Base-by-base conservation (phyloP, 2,113 vertebrate genomes). In the Chaenogobius annularis region DNA sequence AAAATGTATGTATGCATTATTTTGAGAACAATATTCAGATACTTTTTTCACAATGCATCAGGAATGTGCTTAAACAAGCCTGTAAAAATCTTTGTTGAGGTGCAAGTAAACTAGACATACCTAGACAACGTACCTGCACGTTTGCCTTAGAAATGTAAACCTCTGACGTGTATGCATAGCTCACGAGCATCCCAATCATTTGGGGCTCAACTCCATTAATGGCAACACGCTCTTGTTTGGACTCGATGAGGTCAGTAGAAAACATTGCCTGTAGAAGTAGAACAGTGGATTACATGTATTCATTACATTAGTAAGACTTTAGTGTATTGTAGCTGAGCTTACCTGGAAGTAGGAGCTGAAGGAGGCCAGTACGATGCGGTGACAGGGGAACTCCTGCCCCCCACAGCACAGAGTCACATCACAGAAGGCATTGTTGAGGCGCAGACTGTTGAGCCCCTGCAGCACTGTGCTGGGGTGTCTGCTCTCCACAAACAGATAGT, bases 341-440 rank as follows among this genome's bases (percentile, higher is more conserved):
- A 94, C 93, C 91, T 94, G 92, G 68, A 95, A 95, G 83, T 95
- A 95, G 7, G 93, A 92, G 90, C 94, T 95, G 65, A 94, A 94
- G 44, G 94, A 94, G 44, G 94, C 94, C 68, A 95, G 83, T 2
- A 95, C 93, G 0, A 94, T 93, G 50, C 94, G 93, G 52, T 95
- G 94, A 46, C 94, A 94, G 43, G 94, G 92, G 72, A 95, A 94
- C 87, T 94, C 93, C 83, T 94, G 93, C 1, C 93, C 93, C 0
- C 93, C 94, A 10, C 93, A 94, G 80, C 94, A 95, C 83, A 95
- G 90, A 3, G 92, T 94, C 59, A 95, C 93, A 22, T 95, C 94
- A 59, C 93, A 94, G 87, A 95, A 94, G 77, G 93, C 91, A 44
- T 94, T 93, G 85, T 94, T 93, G 75, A 94, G 91, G 37, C 94